These are phyloP conservation scores for Masticophis lateralis DNA, from an alignment of 2,797 vertebrate genomes.

Conservation along the genomic window DNA sequence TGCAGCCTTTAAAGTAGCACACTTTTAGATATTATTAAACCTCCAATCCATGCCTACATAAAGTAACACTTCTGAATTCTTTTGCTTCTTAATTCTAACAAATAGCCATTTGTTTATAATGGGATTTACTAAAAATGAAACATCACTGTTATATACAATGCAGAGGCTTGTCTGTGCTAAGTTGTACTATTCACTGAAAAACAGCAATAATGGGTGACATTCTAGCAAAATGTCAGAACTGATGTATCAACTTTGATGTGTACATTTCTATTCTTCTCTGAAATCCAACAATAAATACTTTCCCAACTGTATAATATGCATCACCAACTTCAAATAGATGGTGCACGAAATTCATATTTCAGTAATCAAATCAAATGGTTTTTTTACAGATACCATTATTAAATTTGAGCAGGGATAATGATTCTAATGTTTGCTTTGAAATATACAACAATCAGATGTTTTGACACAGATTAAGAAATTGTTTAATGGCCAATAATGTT, in stretches of 20 bases:
- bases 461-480: background rate
- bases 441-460: background rate
- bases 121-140: background rate
- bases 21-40: background rate
- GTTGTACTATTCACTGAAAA: background rate
- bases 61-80: background rate
- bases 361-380: background rate
- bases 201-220: background rate
- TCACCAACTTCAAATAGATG: background rate
- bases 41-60: background rate
- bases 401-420: background rate
- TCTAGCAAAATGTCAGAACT: background rate
- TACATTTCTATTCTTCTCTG: background rate
- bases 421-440: background rate
- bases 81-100: background rate
- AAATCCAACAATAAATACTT: background rate
- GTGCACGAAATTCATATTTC: background rate
- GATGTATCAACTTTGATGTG: background rate
- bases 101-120: background rate
- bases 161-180: background rate
- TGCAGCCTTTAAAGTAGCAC: background rate
- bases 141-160: background rate
- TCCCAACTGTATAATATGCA: background rate
- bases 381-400: background rate
- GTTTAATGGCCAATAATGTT: background rate